Evolutionary conservation across 2,113 vertebrate species (phyloP).

Genomic region (Paramisgurnus dabryanus): DNA sequence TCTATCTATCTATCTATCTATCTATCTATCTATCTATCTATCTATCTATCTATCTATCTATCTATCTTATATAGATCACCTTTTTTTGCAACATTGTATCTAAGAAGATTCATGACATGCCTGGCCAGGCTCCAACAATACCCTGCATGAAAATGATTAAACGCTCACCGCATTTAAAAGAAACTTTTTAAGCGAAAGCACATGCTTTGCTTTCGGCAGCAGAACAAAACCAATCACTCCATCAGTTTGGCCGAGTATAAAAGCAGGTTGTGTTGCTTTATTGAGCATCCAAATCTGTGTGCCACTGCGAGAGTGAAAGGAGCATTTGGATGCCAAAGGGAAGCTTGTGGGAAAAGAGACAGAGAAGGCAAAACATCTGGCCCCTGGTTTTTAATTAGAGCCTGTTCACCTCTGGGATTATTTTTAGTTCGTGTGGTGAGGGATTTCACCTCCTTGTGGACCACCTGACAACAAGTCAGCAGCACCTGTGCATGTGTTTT

Average conservation of each 20-base stretch:
- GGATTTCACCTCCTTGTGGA: slow-evolving; percentile 61
- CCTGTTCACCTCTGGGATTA: slow-evolving; percentile 66
- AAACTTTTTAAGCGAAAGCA: slow-evolving; percentile 16
- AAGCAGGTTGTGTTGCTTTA: slow-evolving; percentile 69
- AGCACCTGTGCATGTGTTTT: slow-evolving; percentile 47
- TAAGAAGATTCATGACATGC: slow-evolving; percentile 24
- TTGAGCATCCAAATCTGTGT: slow-evolving; percentile 74
- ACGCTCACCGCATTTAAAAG: slow-evolving; percentile 25
- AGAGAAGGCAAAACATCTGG: slow-evolving; percentile 75
- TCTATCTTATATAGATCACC: slow-evolving; percentile 41
- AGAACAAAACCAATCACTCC: slow-evolving; percentile 55
- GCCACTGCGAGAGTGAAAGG: slow-evolving; percentile 63
- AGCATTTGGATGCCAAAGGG: slow-evolving; percentile 66
- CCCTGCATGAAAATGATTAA: slow-evolving; percentile 49
- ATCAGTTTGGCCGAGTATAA: slow-evolving; percentile 70
- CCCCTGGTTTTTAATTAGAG: slow-evolving; percentile 76
- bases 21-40: slow-evolving; percentile 9
- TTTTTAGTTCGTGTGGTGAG: slow-evolving; percentile 63
- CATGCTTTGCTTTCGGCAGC: slow-evolving; percentile 35
- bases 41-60: not conserved
- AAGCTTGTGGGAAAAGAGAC: slow-evolving; percentile 65
- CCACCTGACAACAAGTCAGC: slow-evolving; percentile 61
- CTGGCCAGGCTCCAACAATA: slow-evolving; percentile 48
- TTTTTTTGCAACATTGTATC: slow-evolving; percentile 46
- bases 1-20: slow-evolving; percentile 3